Conservation (phyloP, 2,888 invertebrate species). For the Oithona nana region DNA sequence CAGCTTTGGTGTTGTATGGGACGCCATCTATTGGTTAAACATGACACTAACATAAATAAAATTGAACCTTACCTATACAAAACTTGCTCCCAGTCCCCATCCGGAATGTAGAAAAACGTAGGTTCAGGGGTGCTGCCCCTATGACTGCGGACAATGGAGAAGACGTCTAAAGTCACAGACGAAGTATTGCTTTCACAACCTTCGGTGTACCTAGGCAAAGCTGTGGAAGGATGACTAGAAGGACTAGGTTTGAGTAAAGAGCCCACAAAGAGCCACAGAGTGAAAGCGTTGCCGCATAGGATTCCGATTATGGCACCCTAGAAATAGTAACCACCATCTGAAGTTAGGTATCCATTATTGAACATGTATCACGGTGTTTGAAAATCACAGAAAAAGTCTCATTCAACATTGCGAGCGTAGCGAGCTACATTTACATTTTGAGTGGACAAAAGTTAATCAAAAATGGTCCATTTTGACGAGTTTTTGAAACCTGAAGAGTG, state of each 20-base stretch:
- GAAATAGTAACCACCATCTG: too few relatives aligned
- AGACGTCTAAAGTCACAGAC: neutral
- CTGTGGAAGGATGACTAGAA: neutral
- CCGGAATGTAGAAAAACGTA: neutral
- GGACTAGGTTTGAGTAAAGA: neutral
- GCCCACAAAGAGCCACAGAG: neutral
- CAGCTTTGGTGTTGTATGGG: neutral
- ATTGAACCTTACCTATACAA: too few relatives aligned
- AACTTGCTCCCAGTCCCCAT: too few relatives aligned
- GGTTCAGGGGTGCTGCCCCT: neutral
- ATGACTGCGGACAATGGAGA: neutral
- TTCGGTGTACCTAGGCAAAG: neutral
- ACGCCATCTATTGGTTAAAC: neutral
- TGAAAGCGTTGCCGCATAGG: neutral
- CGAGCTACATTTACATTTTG: too few relatives aligned
- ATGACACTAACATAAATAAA: neutral
- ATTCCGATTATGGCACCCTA: neutral
- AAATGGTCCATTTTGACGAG: too few relatives aligned
- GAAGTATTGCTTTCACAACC: neutral
- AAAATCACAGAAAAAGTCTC: too few relatives aligned
- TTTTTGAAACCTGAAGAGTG: too few relatives aligned
- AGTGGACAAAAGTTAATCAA: too few relatives aligned
- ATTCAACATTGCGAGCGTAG: too few relatives aligned
- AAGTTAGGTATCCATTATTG: too few relatives aligned
- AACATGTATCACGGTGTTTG: too few relatives aligned